Evolutionary conservation across 2,113 vertebrate genomes (phyloP).

Genomic region (Antechinus stuartii): DNA sequence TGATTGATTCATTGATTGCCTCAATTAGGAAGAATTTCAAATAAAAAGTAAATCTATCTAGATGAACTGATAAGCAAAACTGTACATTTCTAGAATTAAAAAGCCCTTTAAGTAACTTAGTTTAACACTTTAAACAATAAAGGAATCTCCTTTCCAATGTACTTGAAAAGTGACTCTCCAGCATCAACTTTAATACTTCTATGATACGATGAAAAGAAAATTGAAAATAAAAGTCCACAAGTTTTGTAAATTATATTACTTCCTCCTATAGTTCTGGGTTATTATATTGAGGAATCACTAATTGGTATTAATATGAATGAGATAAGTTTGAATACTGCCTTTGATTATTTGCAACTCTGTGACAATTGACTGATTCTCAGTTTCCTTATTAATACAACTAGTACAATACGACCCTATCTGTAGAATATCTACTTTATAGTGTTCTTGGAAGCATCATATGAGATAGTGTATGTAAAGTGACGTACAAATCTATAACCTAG

Average conservation of each 20-base stretch:
- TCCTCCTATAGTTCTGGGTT: background rate
- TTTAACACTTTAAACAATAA: background rate
- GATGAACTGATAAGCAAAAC: background rate
- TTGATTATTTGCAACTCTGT: background rate
- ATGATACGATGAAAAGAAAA: background rate
- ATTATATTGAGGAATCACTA: background rate
- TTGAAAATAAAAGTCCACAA: background rate
- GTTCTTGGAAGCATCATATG: background rate
- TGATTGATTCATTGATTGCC: background rate
- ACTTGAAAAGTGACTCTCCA: too few species aligned
- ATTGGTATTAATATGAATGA: background rate
- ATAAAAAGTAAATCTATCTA: background rate
- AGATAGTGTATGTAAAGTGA: too few species aligned
- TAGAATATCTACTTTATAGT: background rate
- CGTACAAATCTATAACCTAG: too few species aligned
- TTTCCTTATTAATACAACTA: background rate
- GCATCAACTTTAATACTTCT: background rate
- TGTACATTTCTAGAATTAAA: background rate
- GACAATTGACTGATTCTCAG: background rate
- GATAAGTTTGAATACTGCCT: background rate
- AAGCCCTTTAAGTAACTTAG: background rate
- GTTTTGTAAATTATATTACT: background rate
- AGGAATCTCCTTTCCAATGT: background rate
- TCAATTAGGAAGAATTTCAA: background rate
- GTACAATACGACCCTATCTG: too few species aligned